Evolutionary conservation across 2,113 vertebrate species (phyloP), one percentile per base, ranked within the genome.

Genomic region (Mormyrus iriodes): DNA sequence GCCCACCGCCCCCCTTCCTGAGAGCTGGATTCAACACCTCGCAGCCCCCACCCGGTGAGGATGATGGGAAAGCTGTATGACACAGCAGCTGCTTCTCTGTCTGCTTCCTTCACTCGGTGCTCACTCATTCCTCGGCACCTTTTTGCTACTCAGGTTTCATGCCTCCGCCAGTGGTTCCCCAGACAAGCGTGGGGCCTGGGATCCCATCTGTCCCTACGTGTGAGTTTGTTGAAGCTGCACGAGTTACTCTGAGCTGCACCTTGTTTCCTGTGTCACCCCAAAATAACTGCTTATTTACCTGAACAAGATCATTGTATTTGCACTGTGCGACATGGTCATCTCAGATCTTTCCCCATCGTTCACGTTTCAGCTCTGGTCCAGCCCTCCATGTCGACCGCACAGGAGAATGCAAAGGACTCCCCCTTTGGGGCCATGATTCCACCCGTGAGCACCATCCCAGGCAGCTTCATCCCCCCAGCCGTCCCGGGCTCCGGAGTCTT

Each of bases 41-140:
- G 12, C 98, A 99, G 39, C 98, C 98, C 91, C 98, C 98, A 55
- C 98, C 98, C 92, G 98, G 98, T 99, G 96, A 94, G 92, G 21
- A 2, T 27, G 2, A 10, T 12, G 0, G 17, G 89, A 1, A 44
- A 15, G 8, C 31, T 15, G 21, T 27, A 31, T 53, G 27, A 39
- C 27, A 1, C 49, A 9, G 24, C 27, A 0, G 3, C 24, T 31
- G 48, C 3, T 31, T 31, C 46, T 83, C 76, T 6, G 1, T 46
- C 15, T 24, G 0, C 79, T 3, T 44, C 8, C 19, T 24, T 12
- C 2, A 0, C 3, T 4, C 21, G 0, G 19, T 17, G 19, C 39
- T 44, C 4, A 65, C 15, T 21, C 27, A 10, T 58, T 51, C 8
- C 82, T 2, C 5, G 76, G 31, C 35, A 88, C 39, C 7, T n/a